These are phyloP conservation scores for Chrysopa pallens DNA, from an alignment of 1,140 invertebrate species.

Conservation along the genomic window DNA sequence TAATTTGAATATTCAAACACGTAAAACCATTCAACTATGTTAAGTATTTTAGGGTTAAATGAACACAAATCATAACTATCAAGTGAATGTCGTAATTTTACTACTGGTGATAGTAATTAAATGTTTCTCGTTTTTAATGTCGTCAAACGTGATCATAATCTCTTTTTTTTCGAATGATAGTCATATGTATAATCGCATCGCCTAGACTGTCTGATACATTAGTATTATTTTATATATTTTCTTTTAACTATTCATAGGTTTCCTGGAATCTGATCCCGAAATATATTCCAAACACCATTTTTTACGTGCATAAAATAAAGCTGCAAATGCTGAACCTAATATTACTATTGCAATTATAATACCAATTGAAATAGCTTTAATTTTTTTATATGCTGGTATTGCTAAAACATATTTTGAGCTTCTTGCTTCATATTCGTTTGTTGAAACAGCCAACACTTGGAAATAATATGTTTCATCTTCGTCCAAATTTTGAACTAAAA, in stretches of 20 bases:
- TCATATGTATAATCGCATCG: too few relatives aligned
- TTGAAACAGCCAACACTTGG: conserved; percentile 39
- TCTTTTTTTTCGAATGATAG: too few relatives aligned
- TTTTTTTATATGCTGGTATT: conserved; percentile 38
- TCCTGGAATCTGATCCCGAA: conserved; percentile 16
- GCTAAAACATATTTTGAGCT: conserved; percentile 34
- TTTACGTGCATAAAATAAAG: conserved; percentile 36
- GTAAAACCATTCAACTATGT: too few relatives aligned
- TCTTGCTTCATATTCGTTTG: conserved; percentile 29
- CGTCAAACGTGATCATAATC: too few relatives aligned
- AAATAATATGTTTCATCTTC: conserved; percentile 46
- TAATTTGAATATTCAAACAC: too few relatives aligned
- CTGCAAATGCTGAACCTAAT: conserved; percentile 32
- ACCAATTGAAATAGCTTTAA: conserved; percentile 40
- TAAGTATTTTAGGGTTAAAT: too few relatives aligned
- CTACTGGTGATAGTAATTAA: too few relatives aligned
- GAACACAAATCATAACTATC: too few relatives aligned
- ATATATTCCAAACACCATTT: conserved; percentile 18
- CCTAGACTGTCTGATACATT: too few relatives aligned
- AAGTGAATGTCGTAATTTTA: too few relatives aligned
- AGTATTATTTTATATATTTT: neutral
- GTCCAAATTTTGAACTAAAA: conserved; percentile 38
- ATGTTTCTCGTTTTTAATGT: too few relatives aligned
- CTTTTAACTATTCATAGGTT: conserved; percentile 22
- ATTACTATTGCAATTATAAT: conserved; percentile 34